These are phyloP conservation scores for Amblyraja radiata DNA, from an alignment of 2,797 vertebrate species.

Conservation along the genomic window DNA sequence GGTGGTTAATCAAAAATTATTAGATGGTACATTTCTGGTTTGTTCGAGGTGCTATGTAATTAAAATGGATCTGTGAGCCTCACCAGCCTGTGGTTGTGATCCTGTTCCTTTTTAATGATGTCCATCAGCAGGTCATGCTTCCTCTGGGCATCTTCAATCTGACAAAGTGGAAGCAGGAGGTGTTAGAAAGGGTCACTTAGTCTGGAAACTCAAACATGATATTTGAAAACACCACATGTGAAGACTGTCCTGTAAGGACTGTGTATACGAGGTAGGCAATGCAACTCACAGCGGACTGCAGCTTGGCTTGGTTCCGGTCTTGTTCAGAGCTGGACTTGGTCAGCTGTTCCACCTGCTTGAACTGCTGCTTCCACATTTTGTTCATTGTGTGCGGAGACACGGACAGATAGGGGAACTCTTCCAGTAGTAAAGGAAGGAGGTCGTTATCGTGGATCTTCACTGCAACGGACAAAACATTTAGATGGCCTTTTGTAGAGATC, in stretches of 20 bases:
- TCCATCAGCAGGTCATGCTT: conserved; percentile 75
- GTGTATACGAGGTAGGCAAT: not conserved
- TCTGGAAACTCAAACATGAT: not conserved
- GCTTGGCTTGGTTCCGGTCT: conserved; percentile 56
- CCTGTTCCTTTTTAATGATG: conserved; percentile 73
- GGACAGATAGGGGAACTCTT: conserved; percentile 77
- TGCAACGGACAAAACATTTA: conserved; percentile 49
- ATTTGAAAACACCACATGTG: not conserved
- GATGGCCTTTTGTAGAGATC: not conserved
- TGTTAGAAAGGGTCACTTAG: not conserved
- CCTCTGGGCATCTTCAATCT: conserved; percentile 80
- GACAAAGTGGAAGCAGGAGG: conserved; percentile 19
- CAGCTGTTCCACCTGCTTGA: conserved; percentile 69
- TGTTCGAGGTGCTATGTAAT: too few species aligned
- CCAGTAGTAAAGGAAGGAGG: conserved; percentile 71
- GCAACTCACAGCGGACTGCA: conserved; percentile 65
- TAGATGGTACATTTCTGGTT: too few species aligned
- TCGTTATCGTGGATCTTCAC: conserved; percentile 75
- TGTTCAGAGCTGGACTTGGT: conserved; percentile 51
- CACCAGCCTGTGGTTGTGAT: conserved; percentile 81
- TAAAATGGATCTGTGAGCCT: conserved; percentile 39
- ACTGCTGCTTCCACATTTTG: conserved; percentile 82
- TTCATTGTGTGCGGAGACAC: conserved; percentile 67
- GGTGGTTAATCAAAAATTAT: too few species aligned
- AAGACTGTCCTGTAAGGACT: not conserved